Percentiles rank a stretch among this genome's conserved stretches.
Evolutionary conservation across 2,113 vertebrate genomes (phyloP).

Genomic region (Ictalurus furcatus): DNA sequence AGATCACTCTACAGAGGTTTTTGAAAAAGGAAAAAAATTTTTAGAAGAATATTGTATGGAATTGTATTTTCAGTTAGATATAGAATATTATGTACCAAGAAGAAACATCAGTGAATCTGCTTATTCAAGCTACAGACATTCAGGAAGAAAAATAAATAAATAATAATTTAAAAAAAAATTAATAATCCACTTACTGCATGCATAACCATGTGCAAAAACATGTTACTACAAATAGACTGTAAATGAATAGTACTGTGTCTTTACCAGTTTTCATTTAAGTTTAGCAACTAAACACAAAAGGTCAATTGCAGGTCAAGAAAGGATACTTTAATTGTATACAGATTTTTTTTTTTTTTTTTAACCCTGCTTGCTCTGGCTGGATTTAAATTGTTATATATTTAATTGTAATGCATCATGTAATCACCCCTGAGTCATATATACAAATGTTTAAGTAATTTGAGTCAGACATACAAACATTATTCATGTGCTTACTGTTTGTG

Average conservation of each 20-base stretch:
- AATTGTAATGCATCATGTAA: background rate
- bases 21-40: background rate
- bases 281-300: background rate
- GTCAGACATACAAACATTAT: conserved; percentile 12
- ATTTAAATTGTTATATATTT: background rate
- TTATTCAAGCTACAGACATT: background rate
- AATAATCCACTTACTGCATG: background rate
- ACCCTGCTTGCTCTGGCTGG: background rate
- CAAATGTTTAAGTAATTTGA: background rate
- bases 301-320: background rate
- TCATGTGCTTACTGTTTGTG: background rate
- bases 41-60: background rate
- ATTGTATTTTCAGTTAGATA: background rate
- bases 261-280: background rate
- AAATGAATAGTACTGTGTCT: background rate
- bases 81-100: background rate
- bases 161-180: background rate
- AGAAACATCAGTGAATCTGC: background rate
- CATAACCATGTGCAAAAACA: background rate
- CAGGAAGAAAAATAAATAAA: background rate
- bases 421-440: background rate
- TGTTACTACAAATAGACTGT: background rate
- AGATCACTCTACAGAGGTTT: background rate
- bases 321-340: background rate
- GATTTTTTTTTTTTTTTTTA: no score